Base-by-base conservation (phyloP, 2,888 invertebrate genomes). In the Andrena minutula region DNA sequence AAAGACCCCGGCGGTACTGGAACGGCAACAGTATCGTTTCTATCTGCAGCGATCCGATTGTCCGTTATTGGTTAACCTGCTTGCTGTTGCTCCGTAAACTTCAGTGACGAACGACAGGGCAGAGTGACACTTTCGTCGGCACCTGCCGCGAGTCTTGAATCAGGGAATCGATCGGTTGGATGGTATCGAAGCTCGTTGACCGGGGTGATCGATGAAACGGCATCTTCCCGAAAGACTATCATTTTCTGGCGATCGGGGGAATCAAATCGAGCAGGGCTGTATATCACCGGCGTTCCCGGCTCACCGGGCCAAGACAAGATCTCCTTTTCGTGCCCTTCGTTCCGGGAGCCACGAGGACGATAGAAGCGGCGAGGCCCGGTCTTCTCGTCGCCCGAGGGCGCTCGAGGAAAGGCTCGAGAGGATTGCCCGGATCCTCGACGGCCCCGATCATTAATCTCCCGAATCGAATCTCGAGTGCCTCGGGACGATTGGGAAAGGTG, bases 391-490 rank as follows among this genome's bases (percentile, higher is more conserved):
- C 84, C 83, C 76, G 79, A 56, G 70, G 82, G 79, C 69, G 53
- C 77, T 65, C 65, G 76, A 76, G 75, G 82, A 83, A 82, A 86
- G 66, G 53, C 77, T 65, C 65, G 75, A 75, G 75, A 83, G 85
- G 82, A 86, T 85, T 86, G 77, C 79, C 70, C 84, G 70, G 86
- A 88, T 87, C 84, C 87, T 76, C 56, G 61, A 79, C 79, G 61
- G 81, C 79, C 49, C 76, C 81, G 85, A 88, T 90, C 90, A 88
- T 88, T 87, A 87, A 88, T 87, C 87, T 90, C 85, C 79, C 84
- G 88, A 88, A 88, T 88, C 88, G 88, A 88, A 88, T 88, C 88
- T 88, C 88, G 85, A 88, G 87, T 82, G 88, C 87, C 88, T 80
- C 87, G 80, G 80, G 88, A 88, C 86, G 86, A 88, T 87, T 84